A percentile compares a stretch with the other conserved stretches of the same genome.
phyloP scores from a whole-genome alignment of 2,888 invertebrate genomes.

The Onthophagus sagittarius region DNA sequence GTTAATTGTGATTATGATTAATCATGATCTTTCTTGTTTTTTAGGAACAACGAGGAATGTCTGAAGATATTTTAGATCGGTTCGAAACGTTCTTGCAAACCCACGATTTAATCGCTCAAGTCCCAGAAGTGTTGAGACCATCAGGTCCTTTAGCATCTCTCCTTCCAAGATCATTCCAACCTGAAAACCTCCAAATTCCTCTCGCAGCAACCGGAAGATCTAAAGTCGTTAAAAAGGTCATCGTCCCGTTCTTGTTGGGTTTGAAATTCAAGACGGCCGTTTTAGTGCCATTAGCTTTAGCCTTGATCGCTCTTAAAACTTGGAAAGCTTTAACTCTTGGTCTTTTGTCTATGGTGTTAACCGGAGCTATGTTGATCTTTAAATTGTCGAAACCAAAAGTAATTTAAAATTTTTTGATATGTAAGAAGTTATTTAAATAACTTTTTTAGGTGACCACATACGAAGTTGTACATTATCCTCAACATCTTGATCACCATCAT shows the following conservation, averaged over 20 bases:
- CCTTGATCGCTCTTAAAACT: constrained; percentile 80
- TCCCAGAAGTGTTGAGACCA: constrained; percentile 61
- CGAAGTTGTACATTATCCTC: constrained; percentile 81
- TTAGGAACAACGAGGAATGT: constrained; percentile 54
- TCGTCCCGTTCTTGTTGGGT: constrained; percentile 81
- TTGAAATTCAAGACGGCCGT: constrained; percentile 84
- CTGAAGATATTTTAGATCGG: constrained; percentile 63
- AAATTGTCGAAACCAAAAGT: constrained; percentile 82
- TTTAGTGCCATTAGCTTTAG: constrained; percentile 74
- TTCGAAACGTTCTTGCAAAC: constrained; percentile 72
- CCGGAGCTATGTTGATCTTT: constrained; percentile 82
- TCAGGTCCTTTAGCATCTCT: constrained; percentile 57
- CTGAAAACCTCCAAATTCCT: constrained; percentile 67
- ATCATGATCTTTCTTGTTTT: constrained; percentile 26
- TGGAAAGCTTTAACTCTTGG: constrained; percentile 88
- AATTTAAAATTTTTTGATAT: constrained; percentile 2
- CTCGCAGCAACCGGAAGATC: constrained; percentile 61
- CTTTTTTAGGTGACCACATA: constrained; percentile 64
- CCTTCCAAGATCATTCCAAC: constrained; percentile 64
- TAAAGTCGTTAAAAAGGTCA: constrained; percentile 73
- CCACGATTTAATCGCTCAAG: constrained; percentile 70
- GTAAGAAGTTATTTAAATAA: constrained; percentile 13
- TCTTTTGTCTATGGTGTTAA: constrained; percentile 76
- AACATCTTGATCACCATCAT: constrained; percentile 56
- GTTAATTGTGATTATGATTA: background rate